These are phyloP conservation scores for Epizoanthus stellaris DNA, from an alignment of 92 coral and sea anemone species.

Conservation along the genomic window DNA sequence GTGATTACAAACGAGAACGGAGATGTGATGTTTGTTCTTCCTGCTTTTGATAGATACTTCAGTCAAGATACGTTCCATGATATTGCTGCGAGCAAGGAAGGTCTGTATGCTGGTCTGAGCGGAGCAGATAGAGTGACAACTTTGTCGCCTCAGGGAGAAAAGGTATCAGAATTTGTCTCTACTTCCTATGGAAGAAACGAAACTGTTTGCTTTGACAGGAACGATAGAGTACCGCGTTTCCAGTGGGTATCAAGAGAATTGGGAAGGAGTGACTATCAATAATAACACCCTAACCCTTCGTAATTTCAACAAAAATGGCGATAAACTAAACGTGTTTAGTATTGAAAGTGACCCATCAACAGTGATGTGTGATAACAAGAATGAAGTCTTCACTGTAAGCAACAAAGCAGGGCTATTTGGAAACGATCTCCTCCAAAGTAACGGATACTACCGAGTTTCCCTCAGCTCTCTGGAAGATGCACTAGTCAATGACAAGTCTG, in stretches of 20 bases:
- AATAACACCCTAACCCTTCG: background rate
- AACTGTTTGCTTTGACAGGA: background rate
- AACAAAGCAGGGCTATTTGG: background rate
- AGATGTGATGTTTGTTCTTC: background rate
- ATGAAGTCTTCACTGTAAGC: background rate
- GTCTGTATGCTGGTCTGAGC: background rate
- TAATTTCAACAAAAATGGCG: background rate
- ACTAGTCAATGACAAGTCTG: background rate
- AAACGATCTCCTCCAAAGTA: too few relatives aligned
- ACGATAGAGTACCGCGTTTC: background rate
- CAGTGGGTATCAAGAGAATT: background rate
- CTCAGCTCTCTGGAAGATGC: background rate
- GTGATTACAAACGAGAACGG: background rate
- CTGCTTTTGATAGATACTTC: background rate
- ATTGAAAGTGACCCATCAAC: background rate
- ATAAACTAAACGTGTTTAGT: background rate
- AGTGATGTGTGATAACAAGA: background rate
- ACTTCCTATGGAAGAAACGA: background rate
- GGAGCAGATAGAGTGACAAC: background rate
- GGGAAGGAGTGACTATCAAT: too few relatives aligned
- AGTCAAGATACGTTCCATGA: background rate
- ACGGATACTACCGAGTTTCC: background rate
- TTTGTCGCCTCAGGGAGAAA: background rate
- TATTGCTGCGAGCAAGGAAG: conserved; percentile 1
- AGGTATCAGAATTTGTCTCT: background rate